Conservation (phyloP, 1,140 invertebrate genomes). For the Drosophila ficusphila region DNA sequence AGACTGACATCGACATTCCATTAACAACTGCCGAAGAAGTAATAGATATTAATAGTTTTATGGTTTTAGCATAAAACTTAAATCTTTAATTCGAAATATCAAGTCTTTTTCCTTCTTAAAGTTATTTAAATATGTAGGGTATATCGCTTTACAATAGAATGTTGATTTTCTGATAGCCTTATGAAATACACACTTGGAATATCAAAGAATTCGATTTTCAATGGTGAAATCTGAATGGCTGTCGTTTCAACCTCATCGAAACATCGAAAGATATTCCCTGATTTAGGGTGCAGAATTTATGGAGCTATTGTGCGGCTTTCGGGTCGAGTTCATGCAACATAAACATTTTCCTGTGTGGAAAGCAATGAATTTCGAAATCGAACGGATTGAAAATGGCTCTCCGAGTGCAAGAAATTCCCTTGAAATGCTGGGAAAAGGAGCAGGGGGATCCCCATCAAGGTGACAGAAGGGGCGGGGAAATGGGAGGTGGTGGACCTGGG, state of each 20-base stretch:
- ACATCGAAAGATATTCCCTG: not conserved
- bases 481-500: slow-evolving; percentile 8
- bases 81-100: no score
- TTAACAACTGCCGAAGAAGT: not conserved
- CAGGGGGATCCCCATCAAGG: not conserved
- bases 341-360: slow-evolving; percentile 18
- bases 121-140: not conserved
- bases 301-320: not conserved
- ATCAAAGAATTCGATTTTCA: no score
- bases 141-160: not conserved
- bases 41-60: not conserved
- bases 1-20: not conserved
- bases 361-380: slow-evolving; percentile 22
- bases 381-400: slow-evolving; percentile 15
- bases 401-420: slow-evolving; percentile 16
- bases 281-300: not conserved
- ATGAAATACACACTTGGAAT: no score
- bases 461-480: not conserved
- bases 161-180: no score
- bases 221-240: not conserved
- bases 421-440: slow-evolving; percentile 10
- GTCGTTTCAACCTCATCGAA: not conserved
- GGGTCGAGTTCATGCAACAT: slow-evolving; percentile 6
- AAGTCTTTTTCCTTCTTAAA: no score
- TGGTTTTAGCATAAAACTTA: no score